A percentile compares a stretch with the other conserved stretches of the same genome.
These are phyloP conservation scores for Ptychoptera contaminata DNA, from an alignment of 2,888 invertebrate species.

Conservation along the genomic window DNA sequence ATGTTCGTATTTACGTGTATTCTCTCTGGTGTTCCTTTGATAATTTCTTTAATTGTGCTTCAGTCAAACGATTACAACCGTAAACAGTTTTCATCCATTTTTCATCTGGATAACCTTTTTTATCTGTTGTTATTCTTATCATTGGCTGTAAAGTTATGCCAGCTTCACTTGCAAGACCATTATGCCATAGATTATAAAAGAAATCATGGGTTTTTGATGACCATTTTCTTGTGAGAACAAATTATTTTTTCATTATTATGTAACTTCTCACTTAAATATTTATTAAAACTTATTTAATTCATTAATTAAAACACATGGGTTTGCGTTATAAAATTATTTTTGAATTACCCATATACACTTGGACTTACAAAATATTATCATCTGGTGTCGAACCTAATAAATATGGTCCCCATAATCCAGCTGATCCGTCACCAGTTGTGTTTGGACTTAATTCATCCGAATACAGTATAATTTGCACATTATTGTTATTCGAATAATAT, in stretches of 20 bases:
- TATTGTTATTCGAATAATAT: slow-evolving; percentile 28
- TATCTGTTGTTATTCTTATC: slow-evolving; percentile 23
- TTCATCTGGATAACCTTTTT: slow-evolving; percentile 18
- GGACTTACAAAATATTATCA: slow-evolving; percentile 35
- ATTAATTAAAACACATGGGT: not conserved
- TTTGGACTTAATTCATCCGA: slow-evolving; percentile 50
- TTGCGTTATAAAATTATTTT: not conserved
- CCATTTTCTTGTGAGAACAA: slow-evolving; percentile 42
- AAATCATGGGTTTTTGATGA: slow-evolving; percentile 41
- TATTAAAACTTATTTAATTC: not conserved
- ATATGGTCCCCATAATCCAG: slow-evolving; percentile 61
- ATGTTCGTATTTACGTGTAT: slow-evolving; percentile 24
- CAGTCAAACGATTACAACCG: slow-evolving; percentile 26
- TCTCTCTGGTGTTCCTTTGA: slow-evolving; percentile 22
- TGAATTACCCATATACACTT: not conserved
- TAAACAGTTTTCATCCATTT: slow-evolving; percentile 32
- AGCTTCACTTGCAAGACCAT: slow-evolving; percentile 33
- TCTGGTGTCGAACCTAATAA: slow-evolving; percentile 39
- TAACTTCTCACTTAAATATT: not conserved
- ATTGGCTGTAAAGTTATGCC: slow-evolving; percentile 35
- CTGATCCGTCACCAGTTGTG: slow-evolving; percentile 64
- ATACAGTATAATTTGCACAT: slow-evolving; percentile 41
- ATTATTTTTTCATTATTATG: not conserved
- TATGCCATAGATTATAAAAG: slow-evolving; percentile 41
- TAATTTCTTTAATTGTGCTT: slow-evolving; percentile 23